Conservation (phyloP, 2,888 invertebrate species). For the Emmelina monodactyla region DNA sequence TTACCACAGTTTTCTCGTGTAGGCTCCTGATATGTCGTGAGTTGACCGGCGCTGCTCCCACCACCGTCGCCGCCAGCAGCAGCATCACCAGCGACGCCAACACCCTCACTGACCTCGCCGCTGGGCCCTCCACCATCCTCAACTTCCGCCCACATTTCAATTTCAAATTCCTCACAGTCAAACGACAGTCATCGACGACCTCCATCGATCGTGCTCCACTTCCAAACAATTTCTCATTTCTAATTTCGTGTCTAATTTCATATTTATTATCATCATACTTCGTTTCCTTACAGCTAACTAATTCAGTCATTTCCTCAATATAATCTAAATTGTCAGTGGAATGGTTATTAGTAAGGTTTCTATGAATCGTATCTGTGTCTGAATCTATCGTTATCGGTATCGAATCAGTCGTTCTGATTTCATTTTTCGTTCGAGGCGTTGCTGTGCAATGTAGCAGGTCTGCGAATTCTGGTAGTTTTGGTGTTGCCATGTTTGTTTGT, state of each 20-base stretch:
- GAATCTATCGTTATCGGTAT: conserved; percentile 15
- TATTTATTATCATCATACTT: conserved; percentile 29
- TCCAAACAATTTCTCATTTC: too few species aligned
- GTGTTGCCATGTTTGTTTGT: neutral
- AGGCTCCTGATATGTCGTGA: conserved; percentile 30
- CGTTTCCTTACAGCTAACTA: conserved; percentile 47
- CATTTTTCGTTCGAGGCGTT: conserved; percentile 14
- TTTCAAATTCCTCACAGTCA: conserved; percentile 32
- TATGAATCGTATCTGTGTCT: conserved; percentile 23
- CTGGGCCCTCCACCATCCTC: conserved; percentile 31
- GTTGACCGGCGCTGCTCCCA: conserved; percentile 25
- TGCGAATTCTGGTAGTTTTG: too few species aligned
- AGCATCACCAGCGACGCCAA: conserved; percentile 34
- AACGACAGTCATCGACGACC: too few species aligned
- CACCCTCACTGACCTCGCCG: conserved; percentile 34
- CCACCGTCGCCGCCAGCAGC: conserved; percentile 37
- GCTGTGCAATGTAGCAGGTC: neutral
- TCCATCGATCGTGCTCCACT: too few species aligned
- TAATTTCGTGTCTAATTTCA: neutral
- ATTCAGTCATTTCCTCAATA: conserved; percentile 42
- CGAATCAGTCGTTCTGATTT: conserved; percentile 19
- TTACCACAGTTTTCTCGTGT: conserved; percentile 42
- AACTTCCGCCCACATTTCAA: conserved; percentile 40
- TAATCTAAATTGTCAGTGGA: conserved; percentile 30
- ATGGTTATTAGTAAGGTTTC: conserved; percentile 35